Evolutionary conservation across 1,140 invertebrate species (phyloP), one percentile per base, ranked within the genome.

Genomic region (Chymomyza costata): DNA sequence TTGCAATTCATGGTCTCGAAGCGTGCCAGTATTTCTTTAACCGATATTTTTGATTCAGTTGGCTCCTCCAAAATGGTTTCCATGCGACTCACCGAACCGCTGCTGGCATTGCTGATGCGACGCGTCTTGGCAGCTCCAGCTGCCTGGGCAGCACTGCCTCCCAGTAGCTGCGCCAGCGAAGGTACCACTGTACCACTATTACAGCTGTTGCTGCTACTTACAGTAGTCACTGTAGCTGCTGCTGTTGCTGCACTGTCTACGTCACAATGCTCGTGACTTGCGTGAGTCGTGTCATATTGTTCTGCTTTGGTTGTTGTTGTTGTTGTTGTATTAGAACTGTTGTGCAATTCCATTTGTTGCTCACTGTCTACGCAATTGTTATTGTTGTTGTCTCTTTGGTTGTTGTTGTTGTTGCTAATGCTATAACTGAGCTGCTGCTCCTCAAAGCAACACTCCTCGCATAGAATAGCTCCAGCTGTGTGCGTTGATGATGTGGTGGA

Each of bases 1-100:
- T 80, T 56, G 17, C 62, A 66, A 58, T 71, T 89, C 35, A 94
- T 87, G 82, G 93, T 93, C 71, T 94, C 93, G 83, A 94, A 93
- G 39, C 92, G 88, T 19, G 92, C 92, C 45, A 94, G 85, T 58
- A 94, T 93, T 65, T 93, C 92, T 61, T 92, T 91, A 19, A 94
- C 93, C 50, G 92, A 93, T 53, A 93, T 88, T 86, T 93, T 93
- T 14, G 89, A 91, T 76, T 93, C 92, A 5, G 86, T 87, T 3
- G 89, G 89, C 63, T 94, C 92, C 78, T 94, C 92, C n/a, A 91
- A 88, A 25, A 94, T 93, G 1, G 92, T 93, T 83, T 92, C 92
- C 92, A 94, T 93, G 65, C 90, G 88, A 31, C 88, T 88, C 37
- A 88, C 88, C 46, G 89, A 90, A 31, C 88, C 88, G 6, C 87